Percentiles rank a stretch among this genome's conserved stretches.
Conservation (phyloP, 2,113 vertebrate species). For the Alosa alosa region DNA sequence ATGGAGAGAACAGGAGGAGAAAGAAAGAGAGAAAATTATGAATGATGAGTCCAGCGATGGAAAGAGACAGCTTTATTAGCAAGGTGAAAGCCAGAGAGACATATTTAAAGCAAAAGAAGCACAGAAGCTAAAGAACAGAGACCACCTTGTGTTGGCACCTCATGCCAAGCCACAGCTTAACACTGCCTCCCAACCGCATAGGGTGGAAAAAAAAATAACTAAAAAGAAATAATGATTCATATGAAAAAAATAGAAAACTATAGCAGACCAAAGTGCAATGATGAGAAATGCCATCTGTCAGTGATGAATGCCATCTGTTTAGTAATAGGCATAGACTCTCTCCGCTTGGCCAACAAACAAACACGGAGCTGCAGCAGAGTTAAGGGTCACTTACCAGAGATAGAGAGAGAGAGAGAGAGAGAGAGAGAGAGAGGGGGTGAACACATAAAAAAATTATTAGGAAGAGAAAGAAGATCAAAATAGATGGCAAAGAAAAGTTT, state of each 20-base stretch:
- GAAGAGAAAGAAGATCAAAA: too few species aligned
- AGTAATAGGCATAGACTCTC: conserved; percentile 32
- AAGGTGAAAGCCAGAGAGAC: too few species aligned
- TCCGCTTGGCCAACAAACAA: conserved; percentile 39
- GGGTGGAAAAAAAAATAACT: not conserved
- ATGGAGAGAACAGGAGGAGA: not conserved
- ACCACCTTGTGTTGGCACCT: not conserved
- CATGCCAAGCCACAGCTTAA: conserved; percentile 36
- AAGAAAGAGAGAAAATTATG: not conserved
- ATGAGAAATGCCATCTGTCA: conserved; percentile 42
- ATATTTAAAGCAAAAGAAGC: too few species aligned
- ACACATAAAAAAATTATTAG: too few species aligned
- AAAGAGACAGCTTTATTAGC: too few species aligned
- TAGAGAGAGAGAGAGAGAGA: not conserved
- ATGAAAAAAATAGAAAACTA: not conserved
- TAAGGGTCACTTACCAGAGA: too few species aligned
- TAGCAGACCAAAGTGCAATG: not conserved
- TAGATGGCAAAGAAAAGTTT: too few species aligned
- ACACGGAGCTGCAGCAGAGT: not conserved
- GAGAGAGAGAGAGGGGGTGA: not conserved
- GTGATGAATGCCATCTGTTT: conserved; percentile 47
- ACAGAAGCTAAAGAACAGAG: too few species aligned
- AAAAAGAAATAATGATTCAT: not conserved
- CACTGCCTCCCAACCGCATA: conserved; percentile 27
- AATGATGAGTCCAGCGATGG: too few species aligned